phyloP scores from a whole-genome alignment of 2,888 invertebrate species.

The Uropetala carovei region DNA sequence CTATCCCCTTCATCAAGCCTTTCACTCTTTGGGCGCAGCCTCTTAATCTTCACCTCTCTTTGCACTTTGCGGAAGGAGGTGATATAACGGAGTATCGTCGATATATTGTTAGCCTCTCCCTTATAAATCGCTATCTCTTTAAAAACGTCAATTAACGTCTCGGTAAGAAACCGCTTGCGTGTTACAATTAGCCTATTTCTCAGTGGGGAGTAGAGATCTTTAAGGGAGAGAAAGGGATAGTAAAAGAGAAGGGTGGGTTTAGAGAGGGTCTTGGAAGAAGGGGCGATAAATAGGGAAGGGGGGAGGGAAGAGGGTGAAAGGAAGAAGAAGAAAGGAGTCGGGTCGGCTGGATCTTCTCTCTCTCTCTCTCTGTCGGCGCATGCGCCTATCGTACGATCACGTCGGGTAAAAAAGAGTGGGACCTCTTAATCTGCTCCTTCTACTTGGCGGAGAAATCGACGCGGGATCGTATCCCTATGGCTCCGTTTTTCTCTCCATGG shows the following conservation, averaged over 20 bases:
- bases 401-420: conserved; percentile 15
- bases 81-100: conserved; percentile 29
- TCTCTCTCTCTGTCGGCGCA: conserved; percentile 28
- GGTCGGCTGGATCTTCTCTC: background rate
- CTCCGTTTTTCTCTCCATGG: too few species aligned
- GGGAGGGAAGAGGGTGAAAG: background rate
- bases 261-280: background rate
- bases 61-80: conserved; percentile 27
- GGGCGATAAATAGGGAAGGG: background rate
- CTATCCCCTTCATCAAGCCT: background rate
- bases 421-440: conserved; percentile 8
- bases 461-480: background rate
- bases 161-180: conserved; percentile 49
- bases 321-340: background rate
- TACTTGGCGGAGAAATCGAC: background rate
- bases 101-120: conserved; percentile 40
- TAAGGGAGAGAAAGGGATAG: background rate
- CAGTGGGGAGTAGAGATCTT: conserved; percentile 27
- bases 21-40: background rate
- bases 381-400: background rate
- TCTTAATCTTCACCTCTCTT: conserved; percentile 55
- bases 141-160: conserved; percentile 62
- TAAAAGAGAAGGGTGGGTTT: background rate
- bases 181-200: conserved; percentile 61
- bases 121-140: conserved; percentile 55